Conservation (phyloP, 2,113 vertebrate genomes). For the Vombatus ursinus region DNA sequence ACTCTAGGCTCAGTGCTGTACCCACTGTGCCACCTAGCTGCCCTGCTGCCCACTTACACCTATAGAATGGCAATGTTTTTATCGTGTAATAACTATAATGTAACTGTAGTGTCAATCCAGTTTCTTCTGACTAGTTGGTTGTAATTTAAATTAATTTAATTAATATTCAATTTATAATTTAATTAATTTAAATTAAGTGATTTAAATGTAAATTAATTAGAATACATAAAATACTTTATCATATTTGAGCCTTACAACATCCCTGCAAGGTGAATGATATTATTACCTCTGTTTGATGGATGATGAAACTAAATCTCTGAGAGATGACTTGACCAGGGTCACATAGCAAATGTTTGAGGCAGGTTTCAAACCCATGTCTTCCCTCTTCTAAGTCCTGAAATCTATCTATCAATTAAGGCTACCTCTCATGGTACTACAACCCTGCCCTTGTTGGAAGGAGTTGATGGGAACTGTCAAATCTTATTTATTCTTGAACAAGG, state of each 20-base stretch:
- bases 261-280: not conserved
- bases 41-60: not conserved
- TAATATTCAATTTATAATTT: too few species aligned
- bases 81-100: not conserved
- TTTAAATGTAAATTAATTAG: not conserved
- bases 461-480: not conserved
- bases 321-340: not conserved
- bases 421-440: not conserved
- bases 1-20: not conserved
- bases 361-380: not conserved
- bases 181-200: too few species aligned
- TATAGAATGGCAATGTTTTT: not conserved
- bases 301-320: not conserved
- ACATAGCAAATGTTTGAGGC: not conserved
- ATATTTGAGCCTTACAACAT: not conserved
- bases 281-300: not conserved
- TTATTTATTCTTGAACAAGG: not conserved
- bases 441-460: not conserved
- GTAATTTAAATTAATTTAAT: not conserved
- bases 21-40: not conserved
- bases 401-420: not conserved
- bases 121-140: not conserved
- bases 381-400: not conserved
- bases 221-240: not conserved
- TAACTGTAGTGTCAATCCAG: not conserved